phyloP scores from a whole-genome alignment of 2,113 vertebrate genomes.

The Delphinapterus leucas region DNA sequence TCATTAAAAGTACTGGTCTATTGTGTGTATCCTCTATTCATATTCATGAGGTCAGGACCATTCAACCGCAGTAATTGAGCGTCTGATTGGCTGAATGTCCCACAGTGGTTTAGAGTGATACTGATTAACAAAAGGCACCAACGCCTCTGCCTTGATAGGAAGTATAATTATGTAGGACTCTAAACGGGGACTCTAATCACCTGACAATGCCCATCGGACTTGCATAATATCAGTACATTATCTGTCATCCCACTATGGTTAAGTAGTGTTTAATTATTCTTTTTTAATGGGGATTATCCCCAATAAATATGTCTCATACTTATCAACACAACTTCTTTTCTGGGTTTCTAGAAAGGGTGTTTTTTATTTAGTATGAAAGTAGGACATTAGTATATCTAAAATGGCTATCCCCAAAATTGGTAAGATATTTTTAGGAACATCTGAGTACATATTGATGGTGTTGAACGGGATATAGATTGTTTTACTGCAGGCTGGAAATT shows the following conservation, averaged over 20 bases:
- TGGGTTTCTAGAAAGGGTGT: background rate
- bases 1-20: conserved; percentile 73
- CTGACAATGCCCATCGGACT: conserved; percentile 73
- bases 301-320: conserved; percentile 43
- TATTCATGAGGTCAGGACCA: conserved; percentile 79
- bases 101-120: conserved; percentile 66
- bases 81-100: conserved; percentile 69
- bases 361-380: background rate
- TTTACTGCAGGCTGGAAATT: background rate
- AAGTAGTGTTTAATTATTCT: conserved; percentile 54
- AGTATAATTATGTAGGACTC: conserved; percentile 73
- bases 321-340: conserved; percentile 2
- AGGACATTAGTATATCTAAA: background rate
- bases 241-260: conserved; percentile 63
- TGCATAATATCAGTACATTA: conserved; percentile 58
- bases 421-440: background rate
- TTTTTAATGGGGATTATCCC: conserved; percentile 59
- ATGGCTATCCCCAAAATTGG: background rate
- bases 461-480: background rate
- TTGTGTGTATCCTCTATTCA: conserved; percentile 75
- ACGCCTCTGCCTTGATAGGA: conserved; percentile 63
- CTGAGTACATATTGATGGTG: background rate
- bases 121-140: conserved; percentile 78
- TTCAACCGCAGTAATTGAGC: conserved; percentile 74
- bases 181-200: conserved; percentile 69